phyloP scores from a whole-genome alignment of 2,113 vertebrate genomes.

The Semicossyphus pulcher region DNA sequence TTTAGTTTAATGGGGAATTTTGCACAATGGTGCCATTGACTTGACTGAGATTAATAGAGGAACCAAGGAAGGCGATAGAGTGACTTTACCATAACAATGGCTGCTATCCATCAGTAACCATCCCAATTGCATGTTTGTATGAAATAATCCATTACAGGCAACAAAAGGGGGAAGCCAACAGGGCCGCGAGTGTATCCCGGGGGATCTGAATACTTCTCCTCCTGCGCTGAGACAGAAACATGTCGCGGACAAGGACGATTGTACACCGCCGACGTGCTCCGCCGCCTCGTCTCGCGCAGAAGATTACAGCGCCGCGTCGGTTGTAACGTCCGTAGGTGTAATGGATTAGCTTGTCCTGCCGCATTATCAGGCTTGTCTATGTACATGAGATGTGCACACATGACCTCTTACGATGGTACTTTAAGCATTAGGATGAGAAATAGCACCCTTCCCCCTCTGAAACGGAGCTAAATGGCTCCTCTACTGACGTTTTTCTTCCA shows the following conservation, averaged over 20 bases:
- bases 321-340: constrained; percentile 32
- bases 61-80: constrained; percentile 46
- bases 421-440: constrained; percentile 50
- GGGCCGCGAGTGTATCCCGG: constrained; percentile 15
- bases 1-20: constrained; percentile 65
- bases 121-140: constrained; percentile 72
- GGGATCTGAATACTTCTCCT: constrained; percentile 43
- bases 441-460: neutral
- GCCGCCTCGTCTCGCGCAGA: constrained; percentile 17
- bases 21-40: constrained; percentile 67
- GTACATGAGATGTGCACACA: constrained; percentile 16
- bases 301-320: constrained; percentile 32
- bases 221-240: constrained; percentile 36
- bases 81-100: constrained; percentile 77
- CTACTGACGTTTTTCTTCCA: neutral
- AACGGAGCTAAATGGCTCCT: constrained; percentile 2
- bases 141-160: constrained; percentile 74
- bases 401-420: constrained; percentile 47
- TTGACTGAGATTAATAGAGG: constrained; percentile 74
- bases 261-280: constrained; percentile 14
- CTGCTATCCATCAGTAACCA: constrained; percentile 66
- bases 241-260: constrained; percentile 47
- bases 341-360: constrained; percentile 58
- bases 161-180: constrained; percentile 52
- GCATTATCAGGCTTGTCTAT: constrained; percentile 54